Conservation (phyloP, 2,888 invertebrate species). For the Cantharis rustica region DNA sequence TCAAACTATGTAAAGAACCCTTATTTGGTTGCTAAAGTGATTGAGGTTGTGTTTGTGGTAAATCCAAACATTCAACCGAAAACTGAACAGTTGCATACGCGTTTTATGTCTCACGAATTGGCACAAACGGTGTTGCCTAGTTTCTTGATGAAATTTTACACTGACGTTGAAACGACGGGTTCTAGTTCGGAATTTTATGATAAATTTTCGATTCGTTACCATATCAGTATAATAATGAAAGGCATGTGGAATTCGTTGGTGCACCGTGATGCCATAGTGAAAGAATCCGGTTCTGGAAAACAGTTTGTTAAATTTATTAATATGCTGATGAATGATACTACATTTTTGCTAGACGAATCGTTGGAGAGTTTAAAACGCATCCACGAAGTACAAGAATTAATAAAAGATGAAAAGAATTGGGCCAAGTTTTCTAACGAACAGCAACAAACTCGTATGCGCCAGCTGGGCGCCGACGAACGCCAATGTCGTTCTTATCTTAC, state of each 20-base stretch:
- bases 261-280: constrained; percentile 85
- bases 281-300: constrained; percentile 87
- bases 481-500: constrained; percentile 91
- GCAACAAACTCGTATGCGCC: constrained; percentile 77
- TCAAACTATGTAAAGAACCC: constrained; percentile 94
- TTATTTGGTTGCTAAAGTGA: constrained; percentile 94
- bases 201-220: constrained; percentile 98
- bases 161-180: constrained; percentile 96
- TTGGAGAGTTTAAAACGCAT: constrained; percentile 87
- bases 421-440: constrained; percentile 67
- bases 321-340: constrained; percentile 98
- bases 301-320: constrained; percentile 97
- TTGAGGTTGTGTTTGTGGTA: constrained; percentile 85
- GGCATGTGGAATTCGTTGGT: constrained; percentile 91
- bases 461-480: constrained; percentile 81
- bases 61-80: constrained; percentile 68
- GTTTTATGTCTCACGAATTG: constrained; percentile 87
- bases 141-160: constrained; percentile 97
- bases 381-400: constrained; percentile 85
- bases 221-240: constrained; percentile 96
- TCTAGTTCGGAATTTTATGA: constrained; percentile 99
- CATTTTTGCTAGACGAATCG: constrained; percentile 95
- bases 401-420: constrained; percentile 74
- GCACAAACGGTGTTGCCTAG: constrained; percentile 83
- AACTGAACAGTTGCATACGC: constrained; percentile 64